phyloP scores from a whole-genome alignment of 2,888 invertebrate genomes.

The Meteorus cinctellus region DNA sequence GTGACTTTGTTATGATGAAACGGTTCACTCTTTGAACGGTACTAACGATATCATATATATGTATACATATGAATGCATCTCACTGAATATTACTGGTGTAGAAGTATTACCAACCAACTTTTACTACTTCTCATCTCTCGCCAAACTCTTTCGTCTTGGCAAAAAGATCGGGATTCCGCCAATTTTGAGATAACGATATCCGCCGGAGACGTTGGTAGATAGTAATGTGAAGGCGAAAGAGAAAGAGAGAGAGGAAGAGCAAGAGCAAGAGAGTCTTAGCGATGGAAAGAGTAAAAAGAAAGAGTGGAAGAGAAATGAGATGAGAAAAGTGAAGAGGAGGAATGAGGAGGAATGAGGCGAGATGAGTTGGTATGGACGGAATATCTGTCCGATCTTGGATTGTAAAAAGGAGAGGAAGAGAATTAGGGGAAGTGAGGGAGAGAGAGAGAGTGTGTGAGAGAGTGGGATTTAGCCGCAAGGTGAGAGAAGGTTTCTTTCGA shows the following conservation, averaged over 20 bases:
- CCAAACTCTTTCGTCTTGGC: conserved; percentile 42
- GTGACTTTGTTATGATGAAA: conserved; percentile 39
- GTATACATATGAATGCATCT: conserved; percentile 1
- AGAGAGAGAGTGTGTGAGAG: conserved; percentile 28
- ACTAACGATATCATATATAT: conserved; percentile 31
- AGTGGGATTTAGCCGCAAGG: conserved; percentile 40
- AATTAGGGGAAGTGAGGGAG: neutral
- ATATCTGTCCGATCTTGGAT: neutral
- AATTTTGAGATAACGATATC: conserved; percentile 53
- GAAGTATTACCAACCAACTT: neutral
- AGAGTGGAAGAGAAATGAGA: neutral
- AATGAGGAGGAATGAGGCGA: conserved; percentile 15
- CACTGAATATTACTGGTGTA: neutral
- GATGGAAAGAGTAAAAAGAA: conserved; percentile 11
- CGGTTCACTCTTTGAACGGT: conserved; percentile 33
- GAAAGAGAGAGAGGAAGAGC: conserved; percentile 26
- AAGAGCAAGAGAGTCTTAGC: conserved; percentile 9
- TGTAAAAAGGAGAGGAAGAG: too few species aligned
- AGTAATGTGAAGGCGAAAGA: neutral
- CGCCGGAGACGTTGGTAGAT: conserved; percentile 41
- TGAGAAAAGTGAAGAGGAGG: conserved; percentile 24
- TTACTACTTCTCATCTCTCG: conserved; percentile 34
- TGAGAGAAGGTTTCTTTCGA: conserved; percentile 35
- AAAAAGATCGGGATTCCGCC: conserved; percentile 49
- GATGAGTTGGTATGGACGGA: conserved; percentile 18